Evolutionary conservation across 2,113 vertebrate species (phyloP).

Genomic region (Strix uralensis): DNA sequence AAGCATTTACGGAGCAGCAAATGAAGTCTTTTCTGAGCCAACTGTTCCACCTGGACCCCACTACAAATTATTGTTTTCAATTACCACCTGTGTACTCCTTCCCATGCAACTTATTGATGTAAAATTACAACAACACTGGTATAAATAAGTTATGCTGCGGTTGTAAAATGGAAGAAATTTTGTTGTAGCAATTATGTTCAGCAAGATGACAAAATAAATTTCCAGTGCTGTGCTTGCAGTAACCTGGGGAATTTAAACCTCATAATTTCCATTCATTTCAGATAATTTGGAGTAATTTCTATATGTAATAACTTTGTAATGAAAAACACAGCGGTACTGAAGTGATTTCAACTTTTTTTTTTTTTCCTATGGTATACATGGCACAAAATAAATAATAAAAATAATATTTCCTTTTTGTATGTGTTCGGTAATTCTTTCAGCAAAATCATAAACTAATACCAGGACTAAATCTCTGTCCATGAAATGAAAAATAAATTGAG

Average conservation of each 20-base stretch:
- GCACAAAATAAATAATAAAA: conserved; percentile 82
- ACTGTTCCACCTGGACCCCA: conserved; percentile 79
- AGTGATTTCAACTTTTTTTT: conserved; percentile 77
- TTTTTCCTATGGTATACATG: conserved; percentile 79
- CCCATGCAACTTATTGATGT: conserved; percentile 85
- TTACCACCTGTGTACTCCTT: conserved; percentile 85
- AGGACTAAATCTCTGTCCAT: conserved; percentile 83
- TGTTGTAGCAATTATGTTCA: conserved; percentile 88
- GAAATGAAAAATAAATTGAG: conserved; percentile 89
- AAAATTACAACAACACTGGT: conserved; percentile 82
- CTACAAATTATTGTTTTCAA: conserved; percentile 83
- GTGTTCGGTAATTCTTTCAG: conserved; percentile 82
- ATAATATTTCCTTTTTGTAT: conserved; percentile 85
- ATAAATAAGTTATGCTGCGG: conserved; percentile 86
- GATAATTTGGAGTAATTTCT: conserved; percentile 91
- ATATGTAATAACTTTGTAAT: conserved; percentile 90
- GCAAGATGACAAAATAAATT: conserved; percentile 89
- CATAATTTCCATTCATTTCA: conserved; percentile 89
- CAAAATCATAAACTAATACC: conserved; percentile 87
- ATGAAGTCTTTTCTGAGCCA: conserved; percentile 67
- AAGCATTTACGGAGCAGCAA: conserved; percentile 17
- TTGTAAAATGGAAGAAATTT: conserved; percentile 87
- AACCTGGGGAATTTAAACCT: conserved; percentile 88
- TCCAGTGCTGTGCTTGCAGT: conserved; percentile 82
- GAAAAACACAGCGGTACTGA: conserved; percentile 84